Conservation (phyloP, 2,888 invertebrate species). For the Protodeltote pygarga region DNA sequence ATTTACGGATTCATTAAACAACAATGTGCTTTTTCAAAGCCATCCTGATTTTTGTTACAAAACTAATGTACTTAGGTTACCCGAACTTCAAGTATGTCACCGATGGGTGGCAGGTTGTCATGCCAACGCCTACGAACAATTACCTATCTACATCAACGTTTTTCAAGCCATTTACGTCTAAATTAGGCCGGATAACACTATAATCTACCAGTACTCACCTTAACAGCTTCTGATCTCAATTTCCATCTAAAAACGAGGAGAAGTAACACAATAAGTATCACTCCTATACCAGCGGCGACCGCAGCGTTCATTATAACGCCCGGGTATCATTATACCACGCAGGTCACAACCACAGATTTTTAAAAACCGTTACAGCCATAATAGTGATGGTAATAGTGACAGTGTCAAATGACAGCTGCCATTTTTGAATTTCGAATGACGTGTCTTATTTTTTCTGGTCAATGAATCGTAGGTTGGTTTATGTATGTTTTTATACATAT, state of each 20-base stretch:
- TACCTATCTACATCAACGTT: too few species aligned
- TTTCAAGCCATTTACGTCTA: too few species aligned
- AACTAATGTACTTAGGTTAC: too few species aligned
- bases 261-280: constrained; percentile 58
- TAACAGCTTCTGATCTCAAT: constrained; percentile 49
- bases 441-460: constrained; percentile 6
- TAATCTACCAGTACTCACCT: constrained; percentile 46
- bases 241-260: constrained; percentile 64
- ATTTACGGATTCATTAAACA: too few species aligned
- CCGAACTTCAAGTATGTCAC: too few species aligned
- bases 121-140: too few species aligned
- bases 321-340: constrained; percentile 53
- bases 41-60: too few species aligned
- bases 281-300: constrained; percentile 60
- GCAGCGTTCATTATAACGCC: constrained; percentile 59
- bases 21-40: too few species aligned
- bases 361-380: constrained; percentile 28
- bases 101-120: too few species aligned
- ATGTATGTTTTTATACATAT: too few species aligned
- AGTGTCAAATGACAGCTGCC: constrained; percentile 33
- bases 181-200: too few species aligned
- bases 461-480: neutral
- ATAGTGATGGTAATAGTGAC: constrained; percentile 29
- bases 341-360: constrained; percentile 29
- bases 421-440: constrained; percentile 55